phyloP scores from a whole-genome alignment of 2,797 vertebrate species.

The Leptodactylus fallax region DNA sequence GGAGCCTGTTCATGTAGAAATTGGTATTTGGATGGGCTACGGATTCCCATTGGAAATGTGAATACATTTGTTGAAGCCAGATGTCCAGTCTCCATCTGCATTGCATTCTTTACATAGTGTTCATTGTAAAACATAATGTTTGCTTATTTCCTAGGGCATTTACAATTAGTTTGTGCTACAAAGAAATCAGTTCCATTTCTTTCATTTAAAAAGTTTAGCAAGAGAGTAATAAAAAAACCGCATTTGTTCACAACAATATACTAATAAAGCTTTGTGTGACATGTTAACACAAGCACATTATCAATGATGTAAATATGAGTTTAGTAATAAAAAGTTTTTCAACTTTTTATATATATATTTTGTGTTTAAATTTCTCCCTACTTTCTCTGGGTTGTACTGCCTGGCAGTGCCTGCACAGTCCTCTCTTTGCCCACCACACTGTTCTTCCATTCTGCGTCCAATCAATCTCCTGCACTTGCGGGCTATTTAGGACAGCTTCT shows the following conservation, averaged over 20 bases:
- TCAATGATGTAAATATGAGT: too few relatives aligned
- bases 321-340: too few relatives aligned
- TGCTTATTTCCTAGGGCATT: slow-evolving; percentile 17
- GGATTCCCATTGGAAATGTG: slow-evolving; percentile 19
- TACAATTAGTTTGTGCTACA: not conserved
- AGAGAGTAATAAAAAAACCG: not conserved
- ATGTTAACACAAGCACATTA: not conserved
- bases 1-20: slow-evolving; percentile 2
- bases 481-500: too few relatives aligned
- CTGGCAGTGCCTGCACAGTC: too few relatives aligned
- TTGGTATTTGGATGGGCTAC: slow-evolving; percentile 18
- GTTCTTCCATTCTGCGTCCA: too few relatives aligned
- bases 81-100: slow-evolving; percentile 37
- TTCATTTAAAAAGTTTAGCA: not conserved
- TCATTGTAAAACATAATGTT: slow-evolving; percentile 20
- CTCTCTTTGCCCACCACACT: too few relatives aligned
- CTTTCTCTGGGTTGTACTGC: too few relatives aligned
- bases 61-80: slow-evolving; percentile 20
- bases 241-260: not conserved
- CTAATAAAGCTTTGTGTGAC: not conserved
- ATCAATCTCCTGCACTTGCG: too few relatives aligned
- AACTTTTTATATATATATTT: too few relatives aligned
- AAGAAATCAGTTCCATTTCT: slow-evolving; percentile 4
- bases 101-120: not conserved
- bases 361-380: too few relatives aligned